Percentiles rank a stretch among this genome's conserved stretches.
These are phyloP conservation scores for Eupithecia abbreviata DNA, from an alignment of 2,888 invertebrate genomes.

Conservation along the genomic window DNA sequence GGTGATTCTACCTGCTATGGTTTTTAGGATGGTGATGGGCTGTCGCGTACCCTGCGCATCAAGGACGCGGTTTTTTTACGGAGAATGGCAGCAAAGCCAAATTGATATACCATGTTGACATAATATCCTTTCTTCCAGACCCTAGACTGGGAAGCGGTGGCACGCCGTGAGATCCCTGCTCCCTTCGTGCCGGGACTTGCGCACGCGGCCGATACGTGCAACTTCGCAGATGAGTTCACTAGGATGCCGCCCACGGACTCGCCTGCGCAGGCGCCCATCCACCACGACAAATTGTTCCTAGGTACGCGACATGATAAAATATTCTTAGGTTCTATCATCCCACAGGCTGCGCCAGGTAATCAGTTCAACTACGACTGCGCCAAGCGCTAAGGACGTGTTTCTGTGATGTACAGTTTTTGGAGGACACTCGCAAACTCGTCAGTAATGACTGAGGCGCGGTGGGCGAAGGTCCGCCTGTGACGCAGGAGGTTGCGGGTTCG, in stretches of 20 bases:
- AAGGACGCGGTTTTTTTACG: too few species aligned
- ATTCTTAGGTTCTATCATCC: slow-evolving; percentile 87
- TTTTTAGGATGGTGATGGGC: too few species aligned
- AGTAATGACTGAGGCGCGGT: too few species aligned
- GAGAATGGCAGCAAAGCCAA: too few species aligned
- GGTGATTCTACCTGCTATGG: too few species aligned
- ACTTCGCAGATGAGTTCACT: slow-evolving; percentile 98
- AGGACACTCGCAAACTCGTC: too few species aligned
- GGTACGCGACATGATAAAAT: slow-evolving; percentile 88
- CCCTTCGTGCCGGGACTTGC: slow-evolving; percentile 95
- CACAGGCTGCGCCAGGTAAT: slow-evolving; percentile 10
- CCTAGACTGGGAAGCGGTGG: slow-evolving; percentile 91
- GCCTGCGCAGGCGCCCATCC: slow-evolving; percentile 93
- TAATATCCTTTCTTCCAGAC: slow-evolving; percentile 18
- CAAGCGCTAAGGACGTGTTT: background rate
- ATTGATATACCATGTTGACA: background rate
- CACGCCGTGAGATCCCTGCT: slow-evolving; percentile 90
- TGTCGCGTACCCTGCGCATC: too few species aligned
- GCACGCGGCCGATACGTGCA: slow-evolving; percentile 95
- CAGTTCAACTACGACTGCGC: background rate
- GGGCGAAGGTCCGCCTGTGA: too few species aligned
- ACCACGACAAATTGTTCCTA: slow-evolving; percentile 93
- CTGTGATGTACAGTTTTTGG: background rate
- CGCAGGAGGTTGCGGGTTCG: too few species aligned
- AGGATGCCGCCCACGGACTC: slow-evolving; percentile 95